Percentiles rank a stretch among this genome's conserved stretches.
Conservation (phyloP, 2,888 invertebrate genomes). For the Priocnemis perturbator region DNA sequence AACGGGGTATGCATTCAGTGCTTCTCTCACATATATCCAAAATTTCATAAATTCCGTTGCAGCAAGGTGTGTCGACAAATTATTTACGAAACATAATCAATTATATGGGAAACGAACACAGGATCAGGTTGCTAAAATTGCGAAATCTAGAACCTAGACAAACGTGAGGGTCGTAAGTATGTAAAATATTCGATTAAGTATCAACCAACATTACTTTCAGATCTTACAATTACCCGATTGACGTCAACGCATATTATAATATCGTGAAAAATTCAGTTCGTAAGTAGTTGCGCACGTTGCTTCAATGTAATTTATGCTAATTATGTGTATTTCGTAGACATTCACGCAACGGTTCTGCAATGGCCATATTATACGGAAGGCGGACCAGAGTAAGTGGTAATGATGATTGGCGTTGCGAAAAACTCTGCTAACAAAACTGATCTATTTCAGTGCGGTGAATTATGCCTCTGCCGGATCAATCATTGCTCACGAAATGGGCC, state of each 20-base stretch:
- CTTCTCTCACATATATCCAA: neutral
- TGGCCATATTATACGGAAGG: neutral
- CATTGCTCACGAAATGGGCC: neutral
- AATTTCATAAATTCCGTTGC: too few relatives aligned
- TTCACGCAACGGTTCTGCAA: neutral
- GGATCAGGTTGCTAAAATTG: neutral
- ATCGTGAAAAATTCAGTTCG: neutral
- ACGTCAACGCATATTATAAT: neutral
- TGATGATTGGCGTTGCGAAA: too few relatives aligned
- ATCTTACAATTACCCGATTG: neutral
- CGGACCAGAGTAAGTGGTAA: neutral
- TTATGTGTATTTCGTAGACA: neutral
- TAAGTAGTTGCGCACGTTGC: neutral
- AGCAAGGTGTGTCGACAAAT: neutral
- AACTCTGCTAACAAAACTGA: too few relatives aligned
- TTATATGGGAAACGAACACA: conserved; percentile 2
- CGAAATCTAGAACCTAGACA: too few relatives aligned
- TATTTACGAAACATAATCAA: neutral
- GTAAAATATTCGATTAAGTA: neutral
- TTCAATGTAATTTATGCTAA: neutral
- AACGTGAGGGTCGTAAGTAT: neutral
- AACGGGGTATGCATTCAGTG: neutral
- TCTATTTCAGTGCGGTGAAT: neutral
- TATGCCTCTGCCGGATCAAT: neutral
- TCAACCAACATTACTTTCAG: neutral